Evolutionary conservation across 2,888 invertebrate genomes (phyloP).

Genomic region (Tanytarsus gracilentus): DNA sequence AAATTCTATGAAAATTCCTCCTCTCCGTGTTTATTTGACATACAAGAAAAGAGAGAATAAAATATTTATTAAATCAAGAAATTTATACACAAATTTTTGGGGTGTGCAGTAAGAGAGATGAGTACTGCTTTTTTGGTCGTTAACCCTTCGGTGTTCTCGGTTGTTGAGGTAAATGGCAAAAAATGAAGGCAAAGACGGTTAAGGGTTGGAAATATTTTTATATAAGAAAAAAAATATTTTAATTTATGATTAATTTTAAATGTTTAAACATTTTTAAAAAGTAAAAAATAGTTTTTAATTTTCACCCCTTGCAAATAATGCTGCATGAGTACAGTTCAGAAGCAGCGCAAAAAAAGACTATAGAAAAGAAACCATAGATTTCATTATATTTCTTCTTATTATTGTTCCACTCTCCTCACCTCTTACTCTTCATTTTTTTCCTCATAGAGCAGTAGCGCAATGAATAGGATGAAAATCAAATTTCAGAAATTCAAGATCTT

Average conservation of each 20-base stretch:
- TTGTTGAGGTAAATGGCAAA: conserved; percentile 21
- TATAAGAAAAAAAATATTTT: no score
- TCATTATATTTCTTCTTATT: conserved; percentile 12
- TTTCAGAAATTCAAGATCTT: conserved; percentile 12
- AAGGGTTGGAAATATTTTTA: no score
- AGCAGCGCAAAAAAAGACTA: no score
- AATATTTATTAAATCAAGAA: conserved; percentile 2
- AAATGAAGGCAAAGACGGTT: not conserved
- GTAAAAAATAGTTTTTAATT: no score
- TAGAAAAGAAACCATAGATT: conserved; percentile 22
- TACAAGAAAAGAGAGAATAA: conserved; percentile 16
- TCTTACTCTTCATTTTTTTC: not conserved
- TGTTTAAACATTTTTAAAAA: no score
- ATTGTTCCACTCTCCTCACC: no score
- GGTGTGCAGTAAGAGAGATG: not conserved
- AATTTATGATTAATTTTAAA: no score
- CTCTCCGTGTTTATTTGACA: conserved; percentile 17
- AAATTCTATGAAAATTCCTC: conserved; percentile 12
- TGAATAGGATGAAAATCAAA: conserved; percentile 8
- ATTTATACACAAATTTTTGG: not conserved
- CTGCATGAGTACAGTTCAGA: no score
- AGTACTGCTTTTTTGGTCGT: conserved; percentile 12
- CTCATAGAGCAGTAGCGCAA: not conserved
- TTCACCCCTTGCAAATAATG: no score
- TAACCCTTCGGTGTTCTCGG: conserved; percentile 13